Percentiles rank a stretch among this genome's conserved stretches.
phyloP scores from a whole-genome alignment of 2,113 vertebrate species.

The Salvelinus sp. region DNA sequence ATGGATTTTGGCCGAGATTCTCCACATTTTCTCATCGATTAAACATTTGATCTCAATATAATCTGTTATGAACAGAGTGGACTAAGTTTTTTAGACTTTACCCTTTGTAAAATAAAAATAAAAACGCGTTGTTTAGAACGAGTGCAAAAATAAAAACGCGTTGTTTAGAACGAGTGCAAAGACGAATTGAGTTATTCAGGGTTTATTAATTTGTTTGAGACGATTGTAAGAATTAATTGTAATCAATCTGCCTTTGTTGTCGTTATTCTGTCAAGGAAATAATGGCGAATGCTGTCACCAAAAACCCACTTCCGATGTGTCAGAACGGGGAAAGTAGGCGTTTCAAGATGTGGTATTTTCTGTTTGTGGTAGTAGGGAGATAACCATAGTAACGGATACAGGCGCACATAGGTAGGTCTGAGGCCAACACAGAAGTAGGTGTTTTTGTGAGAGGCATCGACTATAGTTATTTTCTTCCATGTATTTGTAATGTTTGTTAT shows the following conservation, averaged over 20 bases:
- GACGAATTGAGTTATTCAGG: not conserved
- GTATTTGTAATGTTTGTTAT: not conserved
- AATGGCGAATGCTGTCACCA: conserved; percentile 32
- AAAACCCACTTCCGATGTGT: conserved; percentile 51
- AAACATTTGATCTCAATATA: no score
- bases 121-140: no score
- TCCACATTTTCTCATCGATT: no score
- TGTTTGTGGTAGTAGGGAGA: conserved; percentile 42
- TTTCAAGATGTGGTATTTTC: not conserved
- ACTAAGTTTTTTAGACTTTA: no score
- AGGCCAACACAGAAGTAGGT: not conserved
- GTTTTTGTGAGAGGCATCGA: not conserved
- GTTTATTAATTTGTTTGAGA: not conserved
- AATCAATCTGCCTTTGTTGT: not conserved
- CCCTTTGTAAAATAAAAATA: no score
- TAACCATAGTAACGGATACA: conserved; percentile 51
- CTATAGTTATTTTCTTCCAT: not conserved
- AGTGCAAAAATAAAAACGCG: no score
- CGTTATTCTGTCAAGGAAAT: conserved; percentile 47
- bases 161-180: no score
- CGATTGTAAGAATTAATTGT: not conserved
- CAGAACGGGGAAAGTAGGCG: conserved; percentile 33
- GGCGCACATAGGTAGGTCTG: not conserved
- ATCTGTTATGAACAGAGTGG: no score
- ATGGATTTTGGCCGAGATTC: no score